phyloP scores from a whole-genome alignment of 2,888 invertebrate genomes.

The Drosophila trichaetosa region DNA sequence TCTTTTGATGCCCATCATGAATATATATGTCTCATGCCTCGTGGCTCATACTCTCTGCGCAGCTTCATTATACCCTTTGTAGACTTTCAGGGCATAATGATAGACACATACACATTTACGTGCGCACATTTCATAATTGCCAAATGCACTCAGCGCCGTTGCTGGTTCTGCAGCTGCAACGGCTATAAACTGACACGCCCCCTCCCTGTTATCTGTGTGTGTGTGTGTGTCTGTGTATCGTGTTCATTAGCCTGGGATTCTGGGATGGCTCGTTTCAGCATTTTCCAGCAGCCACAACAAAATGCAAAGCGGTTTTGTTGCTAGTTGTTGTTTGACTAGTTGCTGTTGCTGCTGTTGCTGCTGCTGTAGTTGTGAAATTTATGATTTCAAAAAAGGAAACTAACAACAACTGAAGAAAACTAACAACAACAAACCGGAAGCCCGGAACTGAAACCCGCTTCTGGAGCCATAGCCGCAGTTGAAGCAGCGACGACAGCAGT shows the following conservation, averaged over 20 bases:
- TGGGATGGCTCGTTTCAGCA: constrained; percentile 41
- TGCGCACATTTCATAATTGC: constrained; percentile 69
- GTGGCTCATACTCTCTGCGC: not conserved
- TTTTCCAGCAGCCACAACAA: constrained; percentile 55
- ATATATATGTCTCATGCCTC: not conserved
- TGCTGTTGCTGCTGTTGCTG: constrained; percentile 18
- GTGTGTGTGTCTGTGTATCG: constrained; percentile 15
- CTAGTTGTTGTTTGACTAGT: constrained; percentile 16
- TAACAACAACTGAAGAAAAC: constrained; percentile 18
- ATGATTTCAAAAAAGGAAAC: constrained; percentile 47
- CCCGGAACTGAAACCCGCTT: constrained; percentile 4
- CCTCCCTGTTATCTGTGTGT: constrained; percentile 1
- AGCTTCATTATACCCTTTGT: not conserved
- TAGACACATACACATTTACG: constrained; percentile 8
- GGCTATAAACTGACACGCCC: constrained; percentile 44
- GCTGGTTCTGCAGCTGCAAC: constrained; percentile 28
- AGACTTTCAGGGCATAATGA: not conserved
- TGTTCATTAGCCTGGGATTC: constrained; percentile 71
- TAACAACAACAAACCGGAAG: constrained; percentile 32
- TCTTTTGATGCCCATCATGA: not conserved
- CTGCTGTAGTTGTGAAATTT: constrained; percentile 41
- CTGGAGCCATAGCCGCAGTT: constrained; percentile 4
- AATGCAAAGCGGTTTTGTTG: constrained; percentile 50
- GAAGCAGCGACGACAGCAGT: constrained; percentile 26
- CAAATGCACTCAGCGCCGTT: constrained; percentile 68